phyloP scores from a whole-genome alignment of 2,797 vertebrate species.

The Clamator glandarius region DNA sequence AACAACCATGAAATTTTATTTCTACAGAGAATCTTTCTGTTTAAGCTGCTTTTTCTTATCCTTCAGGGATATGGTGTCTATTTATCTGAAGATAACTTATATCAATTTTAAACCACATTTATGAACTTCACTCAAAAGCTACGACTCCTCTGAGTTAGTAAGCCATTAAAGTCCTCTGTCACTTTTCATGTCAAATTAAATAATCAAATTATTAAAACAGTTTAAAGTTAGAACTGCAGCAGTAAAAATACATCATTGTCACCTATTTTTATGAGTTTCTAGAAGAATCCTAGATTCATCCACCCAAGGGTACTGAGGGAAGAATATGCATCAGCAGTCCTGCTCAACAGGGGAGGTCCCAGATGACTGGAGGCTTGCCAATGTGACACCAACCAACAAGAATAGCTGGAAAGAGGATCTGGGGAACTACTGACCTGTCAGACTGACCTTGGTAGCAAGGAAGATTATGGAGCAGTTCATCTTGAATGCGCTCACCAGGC shows the following conservation, averaged over 20 bases:
- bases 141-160: conserved; percentile 35
- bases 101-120: not conserved
- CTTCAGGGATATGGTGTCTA: not conserved
- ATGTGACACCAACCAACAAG: too few species aligned
- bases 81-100: not conserved
- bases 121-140: not conserved
- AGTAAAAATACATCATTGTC: conserved; percentile 52
- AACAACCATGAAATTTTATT: not conserved
- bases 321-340: too few species aligned
- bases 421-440: too few species aligned
- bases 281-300: not conserved
- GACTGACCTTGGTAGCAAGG: too few species aligned
- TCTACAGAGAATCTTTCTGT: not conserved
- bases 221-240: conserved; percentile 37
- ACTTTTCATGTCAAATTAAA: conserved; percentile 38
- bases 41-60: not conserved
- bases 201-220: conserved; percentile 57
- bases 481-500: too few species aligned
- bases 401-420: too few species aligned
- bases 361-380: too few species aligned
- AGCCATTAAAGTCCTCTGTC: conserved; percentile 23
- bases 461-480: too few species aligned
- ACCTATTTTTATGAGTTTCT: conserved; percentile 28
- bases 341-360: too few species aligned
- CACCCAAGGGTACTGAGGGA: too few species aligned